These are phyloP conservation scores for Sander lucioperca DNA, from an alignment of 2,113 vertebrate species.

Conservation along the genomic window DNA sequence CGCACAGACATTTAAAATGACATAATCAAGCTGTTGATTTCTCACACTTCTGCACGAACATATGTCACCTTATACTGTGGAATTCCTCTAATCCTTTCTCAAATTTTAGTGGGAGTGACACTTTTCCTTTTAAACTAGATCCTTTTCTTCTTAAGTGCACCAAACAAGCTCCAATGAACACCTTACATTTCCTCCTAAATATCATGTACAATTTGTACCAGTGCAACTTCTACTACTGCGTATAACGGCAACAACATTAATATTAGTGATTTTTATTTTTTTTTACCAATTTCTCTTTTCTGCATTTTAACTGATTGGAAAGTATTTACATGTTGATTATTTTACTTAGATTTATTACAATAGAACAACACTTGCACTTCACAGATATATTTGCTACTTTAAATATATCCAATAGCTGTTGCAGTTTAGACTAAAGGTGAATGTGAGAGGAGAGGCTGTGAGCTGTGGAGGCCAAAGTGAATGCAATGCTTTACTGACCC, in stretches of 20 bases:
- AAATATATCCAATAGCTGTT: constrained; percentile 64
- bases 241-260: no score
- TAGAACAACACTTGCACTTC: constrained; percentile 47
- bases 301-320: neutral
- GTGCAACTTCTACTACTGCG: neutral
- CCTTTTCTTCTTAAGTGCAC: constrained; percentile 60
- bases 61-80: constrained; percentile 82
- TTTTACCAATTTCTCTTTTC: neutral
- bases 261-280: neutral
- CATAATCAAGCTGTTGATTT: constrained; percentile 76
- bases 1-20: constrained; percentile 35
- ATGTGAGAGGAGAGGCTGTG: constrained; percentile 73
- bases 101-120: constrained; percentile 70
- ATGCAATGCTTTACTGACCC: constrained; percentile 89
- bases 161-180: constrained; percentile 53
- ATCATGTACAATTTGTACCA: constrained; percentile 13
- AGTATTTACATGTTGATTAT: constrained; percentile 4
- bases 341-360: constrained; percentile 18
- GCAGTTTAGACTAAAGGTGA: constrained; percentile 72
- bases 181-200: constrained; percentile 50
- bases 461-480: constrained; percentile 81
- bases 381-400: constrained; percentile 56
- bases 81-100: constrained; percentile 83
- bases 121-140: constrained; percentile 75
- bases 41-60: constrained; percentile 83